Percentiles rank a stretch among this genome's conserved stretches.
Conservation (phyloP, 2,888 invertebrate species). For the Hemistola chrysoprasaria region DNA sequence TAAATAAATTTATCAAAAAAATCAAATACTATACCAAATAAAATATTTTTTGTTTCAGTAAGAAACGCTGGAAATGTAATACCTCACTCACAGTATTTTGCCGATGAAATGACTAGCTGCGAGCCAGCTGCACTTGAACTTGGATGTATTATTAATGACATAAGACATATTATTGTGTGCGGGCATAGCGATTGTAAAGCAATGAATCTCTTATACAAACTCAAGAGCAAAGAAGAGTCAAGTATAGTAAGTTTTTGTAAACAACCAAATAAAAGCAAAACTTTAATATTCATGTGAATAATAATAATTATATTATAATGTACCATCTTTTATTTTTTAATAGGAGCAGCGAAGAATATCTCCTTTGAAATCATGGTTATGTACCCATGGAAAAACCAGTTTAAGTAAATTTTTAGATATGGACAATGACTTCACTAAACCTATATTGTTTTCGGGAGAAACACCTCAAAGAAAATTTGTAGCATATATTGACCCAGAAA, state of each 20-base stretch:
- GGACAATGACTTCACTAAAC: conserved; percentile 84
- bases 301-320: too few relatives aligned
- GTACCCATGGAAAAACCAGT: conserved; percentile 91
- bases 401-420: conserved; percentile 91
- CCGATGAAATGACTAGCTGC: conserved; percentile 93
- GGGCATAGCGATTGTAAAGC: conserved; percentile 99
- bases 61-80: conserved; percentile 98
- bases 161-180: conserved; percentile 96
- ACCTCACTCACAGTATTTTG: conserved; percentile 94
- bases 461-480: conserved; percentile 93
- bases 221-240: conserved; percentile 90
- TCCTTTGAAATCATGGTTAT: conserved; percentile 95
- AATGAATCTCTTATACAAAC: conserved; percentile 94
- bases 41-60: conserved; percentile 81
- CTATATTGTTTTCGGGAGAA: conserved; percentile 93
- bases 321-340: conserved; percentile 27
- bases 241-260: conserved; percentile 51
- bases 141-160: conserved; percentile 95
- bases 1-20: conserved; percentile 10
- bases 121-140: conserved; percentile 98
- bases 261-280: too few relatives aligned
- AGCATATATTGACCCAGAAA: conserved; percentile 96
- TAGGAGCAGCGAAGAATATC: conserved; percentile 91
- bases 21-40: not conserved
- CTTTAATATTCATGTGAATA: too few relatives aligned